A percentile compares a stretch with the other conserved stretches of the same genome.
Evolutionary conservation across 2,113 vertebrate species (phyloP).

Genomic region (Rhinogobius similis): DNA sequence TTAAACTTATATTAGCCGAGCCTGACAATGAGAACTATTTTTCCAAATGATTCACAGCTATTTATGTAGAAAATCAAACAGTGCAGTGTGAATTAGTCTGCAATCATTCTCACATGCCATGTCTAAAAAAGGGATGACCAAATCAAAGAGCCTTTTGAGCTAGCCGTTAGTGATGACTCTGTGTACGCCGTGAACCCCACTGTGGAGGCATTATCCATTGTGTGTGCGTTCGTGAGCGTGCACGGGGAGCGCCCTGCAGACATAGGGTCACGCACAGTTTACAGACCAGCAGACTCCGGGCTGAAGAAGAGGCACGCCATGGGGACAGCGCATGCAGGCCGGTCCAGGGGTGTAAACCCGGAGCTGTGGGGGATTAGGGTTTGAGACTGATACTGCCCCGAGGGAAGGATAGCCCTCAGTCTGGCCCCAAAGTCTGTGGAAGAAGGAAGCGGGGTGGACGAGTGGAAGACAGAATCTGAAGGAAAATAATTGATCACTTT

Average conservation of each 20-base stretch:
- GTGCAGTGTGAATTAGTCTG: slow-evolving; percentile 1
- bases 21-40: background rate
- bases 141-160: slow-evolving; percentile 56
- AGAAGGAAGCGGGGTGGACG: background rate
- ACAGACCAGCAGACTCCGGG: slow-evolving; percentile 66
- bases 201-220: slow-evolving; percentile 10
- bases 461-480: background rate
- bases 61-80: slow-evolving; percentile 24
- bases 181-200: slow-evolving; percentile 29
- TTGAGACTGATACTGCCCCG: slow-evolving; percentile 35
- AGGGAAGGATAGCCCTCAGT: slow-evolving; percentile 17
- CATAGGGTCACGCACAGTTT: slow-evolving; percentile 62
- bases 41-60: slow-evolving; percentile 5
- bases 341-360: slow-evolving; percentile 5
- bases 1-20: background rate
- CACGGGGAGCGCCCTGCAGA: slow-evolving; percentile 31
- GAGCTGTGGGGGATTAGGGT: slow-evolving; percentile 8
- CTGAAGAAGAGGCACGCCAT: slow-evolving; percentile 28
- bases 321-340: slow-evolving; percentile 15
- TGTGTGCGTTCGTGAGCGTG: slow-evolving; percentile 14
- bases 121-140: slow-evolving; percentile 8
- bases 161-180: slow-evolving; percentile 33
- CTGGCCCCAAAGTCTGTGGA: slow-evolving; percentile 12
- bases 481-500: background rate
- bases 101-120: slow-evolving; percentile 20